Base-by-base conservation (phyloP, 2,888 invertebrate genomes). In the Himalopsyche tibetana region DNA sequence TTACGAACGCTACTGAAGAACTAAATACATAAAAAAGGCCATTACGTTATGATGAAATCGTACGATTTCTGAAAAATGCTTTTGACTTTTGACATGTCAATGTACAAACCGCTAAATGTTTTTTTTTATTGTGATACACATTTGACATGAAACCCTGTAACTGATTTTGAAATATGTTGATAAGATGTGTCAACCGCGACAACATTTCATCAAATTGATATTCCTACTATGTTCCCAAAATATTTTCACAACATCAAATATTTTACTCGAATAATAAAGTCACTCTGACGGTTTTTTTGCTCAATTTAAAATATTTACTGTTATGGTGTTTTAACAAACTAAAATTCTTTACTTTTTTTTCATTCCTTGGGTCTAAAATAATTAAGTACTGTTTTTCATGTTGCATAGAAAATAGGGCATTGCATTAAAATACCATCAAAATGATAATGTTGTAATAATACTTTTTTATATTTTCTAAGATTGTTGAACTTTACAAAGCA, bases 41-140 rank as follows among this genome's bases (percentile, higher is more conserved):
- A 19, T 63, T 63, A 63, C 11, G 63, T 28, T 19, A 19, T 19
- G 5, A 19, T 63, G 19, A 11, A 63, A 8, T 8, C 63, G 19
- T 19, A 19, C 19, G 1, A 6, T 19, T 63, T 56, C 19, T n/a
- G n/a, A 56, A 17, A n/a, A 56, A 56, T 56, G n/a, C 19, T 56
- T 56, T 56, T 45, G 45, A 51, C 51, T 51, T 51, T 51, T 63
- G 63, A 63, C 63, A 63, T 63, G 63, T 63, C 63, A 19, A 63
- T 63, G 5, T n/a, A 4, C 12, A 55, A n/a, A 11, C 63, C 0
- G 19, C 3, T 19, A 63, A n/a, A 63, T 63, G 11, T 8, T 56
- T n/a, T 63, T 45, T 45, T 19, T 63, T 19, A 63, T 63, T 28
- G 63, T 63, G 63, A 19, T 63, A 63, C 15, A 63, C 8, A 63